Evolutionary conservation across 2,888 invertebrate genomes (phyloP), one percentile per base, ranked within the genome.

Genomic region (Acanthosepion pharaonis): DNA sequence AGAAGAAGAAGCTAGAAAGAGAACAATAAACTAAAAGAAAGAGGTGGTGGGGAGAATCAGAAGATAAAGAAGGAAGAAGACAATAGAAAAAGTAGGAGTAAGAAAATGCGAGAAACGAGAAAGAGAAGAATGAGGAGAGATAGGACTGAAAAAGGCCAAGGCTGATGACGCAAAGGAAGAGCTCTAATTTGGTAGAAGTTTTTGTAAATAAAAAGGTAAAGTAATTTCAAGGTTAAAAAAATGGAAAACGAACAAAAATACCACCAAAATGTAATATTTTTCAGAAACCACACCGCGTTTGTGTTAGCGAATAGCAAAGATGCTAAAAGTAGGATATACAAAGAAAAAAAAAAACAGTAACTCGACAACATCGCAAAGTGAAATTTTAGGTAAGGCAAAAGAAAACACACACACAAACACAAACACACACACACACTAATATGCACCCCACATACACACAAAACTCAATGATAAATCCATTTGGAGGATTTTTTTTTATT

Each of bases 161-260:
- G 25, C 28, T 28, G n/a, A 78, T 11, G 78, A n/a, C 78, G 15
- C n/a, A n/a, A 78, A 59, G 20, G 59, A 59, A 59, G 23, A 9
- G n/a, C 78, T n/a, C n/a, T 78, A 78, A 78, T 78, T 78, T 78
- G n/a, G n/a, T 78, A 78, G 78, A 78, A 78, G 78, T 33, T n/a
- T 78, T 78, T 78, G 11, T 33, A n/a, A 33, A 78, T 33, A 59
- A 23, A 59, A 23, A 59, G 23, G 23, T 59, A 59, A 59, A 20
- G 59, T 78, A n/a, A n/a, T 23, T 78, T 78, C 78, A 33, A 23
- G 15, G 33, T 78, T n/a, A 78, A n/a, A n/a, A 78, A 78, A 33
- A 33, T 11, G 15, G n/a, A 28, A 3, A 9, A n/a, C 1, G 5
- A 64, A 25, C 5, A 64, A 64, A 64, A 64, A 64, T 6, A 78